Evolutionary conservation across 2,888 invertebrate species (phyloP), one percentile per base, ranked within the genome.

Genomic region (Diarsia brunnea): DNA sequence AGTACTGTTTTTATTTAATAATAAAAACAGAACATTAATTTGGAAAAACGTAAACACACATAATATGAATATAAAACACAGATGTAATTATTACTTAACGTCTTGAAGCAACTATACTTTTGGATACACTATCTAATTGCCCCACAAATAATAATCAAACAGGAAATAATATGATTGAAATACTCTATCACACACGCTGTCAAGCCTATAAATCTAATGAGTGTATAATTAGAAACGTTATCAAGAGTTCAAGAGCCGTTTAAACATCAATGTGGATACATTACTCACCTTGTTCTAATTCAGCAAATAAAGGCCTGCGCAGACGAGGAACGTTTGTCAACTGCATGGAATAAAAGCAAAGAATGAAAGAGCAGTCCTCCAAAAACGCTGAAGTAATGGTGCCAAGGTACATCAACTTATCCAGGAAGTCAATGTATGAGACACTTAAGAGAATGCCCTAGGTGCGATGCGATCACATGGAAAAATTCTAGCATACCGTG

Each of bases 171-270:
- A 76, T 83, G 82, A 84, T 78, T 78, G 80, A 75, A 85, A 74
- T 65, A 78, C 60, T 45, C n/a, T 75, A 78, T 69, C 72, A 73
- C n/a, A 73, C 43, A 27, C 2, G 53, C 68, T 70, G 81, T 75
- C 81, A 75, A 82, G 72, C 49, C 61, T 69, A 82, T 86, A 84
- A 84, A 82, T 84, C 66, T 78, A 73, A 78, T 60, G 38, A n/a
- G 58, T n/a, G 60, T 87, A 80, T 84, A 78, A 86, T 88, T 88
- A 83, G 81, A 86, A 88, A 84, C 81, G 74, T 85, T 89, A 89
- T 87, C 88, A 67, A 31, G 67, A 73, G 80, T 87, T 83, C 85
- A 87, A 85, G 75, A 89, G 80, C 79, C 82, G 81, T 87, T 89
- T 84, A 84, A 81, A 86, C 84, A 82, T 86, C 84, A 85, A 85